A percentile compares a stretch with the other conserved stretches of the same genome.
These are phyloP conservation scores for Micromesistius poutassou DNA, from an alignment of 2,797 vertebrate species.

Conservation along the genomic window DNA sequence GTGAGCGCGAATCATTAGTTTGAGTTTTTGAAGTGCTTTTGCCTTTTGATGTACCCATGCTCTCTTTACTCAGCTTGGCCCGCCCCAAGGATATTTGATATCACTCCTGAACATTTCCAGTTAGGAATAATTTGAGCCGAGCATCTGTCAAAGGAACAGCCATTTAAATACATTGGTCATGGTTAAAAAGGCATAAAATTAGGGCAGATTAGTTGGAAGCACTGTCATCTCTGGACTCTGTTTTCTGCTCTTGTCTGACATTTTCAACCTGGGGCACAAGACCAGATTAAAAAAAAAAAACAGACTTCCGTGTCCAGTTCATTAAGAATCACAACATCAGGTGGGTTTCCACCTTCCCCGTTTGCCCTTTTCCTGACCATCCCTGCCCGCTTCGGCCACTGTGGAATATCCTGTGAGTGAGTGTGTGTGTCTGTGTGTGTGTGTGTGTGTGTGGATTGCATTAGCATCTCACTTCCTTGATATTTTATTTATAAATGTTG, in stretches of 20 bases:
- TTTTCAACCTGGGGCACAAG: constrained; percentile 46
- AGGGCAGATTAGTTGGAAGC: constrained; percentile 77
- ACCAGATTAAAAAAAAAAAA: constrained; percentile 44
- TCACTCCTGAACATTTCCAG: constrained; percentile 80
- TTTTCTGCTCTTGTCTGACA: constrained; percentile 48
- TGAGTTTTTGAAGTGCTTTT: constrained; percentile 80
- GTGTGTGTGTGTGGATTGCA: constrained; percentile 51
- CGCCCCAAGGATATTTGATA: constrained; percentile 82
- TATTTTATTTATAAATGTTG: constrained; percentile 74
- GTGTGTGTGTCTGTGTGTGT: not conserved
- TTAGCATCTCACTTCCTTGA: constrained; percentile 61
- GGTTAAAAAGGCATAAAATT: constrained; percentile 84
- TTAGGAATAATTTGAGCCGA: constrained; percentile 81
- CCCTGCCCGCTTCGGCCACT: constrained; percentile 35
- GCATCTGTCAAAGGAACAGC: constrained; percentile 80
- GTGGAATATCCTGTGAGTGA: not conserved
- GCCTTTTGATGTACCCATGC: constrained; percentile 80
- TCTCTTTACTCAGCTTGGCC: constrained; percentile 77
- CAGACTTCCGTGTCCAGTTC: constrained; percentile 55
- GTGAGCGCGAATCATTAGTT: constrained; percentile 77
- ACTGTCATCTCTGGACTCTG: constrained; percentile 68
- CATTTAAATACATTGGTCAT: constrained; percentile 83
- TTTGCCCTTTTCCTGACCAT: constrained; percentile 35
- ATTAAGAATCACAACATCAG: constrained; percentile 59
- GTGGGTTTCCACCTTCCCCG: constrained; percentile 49